Percentiles rank a stretch among this genome's conserved stretches.
These are phyloP conservation scores for Hemicrepidius hirtus DNA, from an alignment of 2,888 invertebrate species.

Conservation along the genomic window DNA sequence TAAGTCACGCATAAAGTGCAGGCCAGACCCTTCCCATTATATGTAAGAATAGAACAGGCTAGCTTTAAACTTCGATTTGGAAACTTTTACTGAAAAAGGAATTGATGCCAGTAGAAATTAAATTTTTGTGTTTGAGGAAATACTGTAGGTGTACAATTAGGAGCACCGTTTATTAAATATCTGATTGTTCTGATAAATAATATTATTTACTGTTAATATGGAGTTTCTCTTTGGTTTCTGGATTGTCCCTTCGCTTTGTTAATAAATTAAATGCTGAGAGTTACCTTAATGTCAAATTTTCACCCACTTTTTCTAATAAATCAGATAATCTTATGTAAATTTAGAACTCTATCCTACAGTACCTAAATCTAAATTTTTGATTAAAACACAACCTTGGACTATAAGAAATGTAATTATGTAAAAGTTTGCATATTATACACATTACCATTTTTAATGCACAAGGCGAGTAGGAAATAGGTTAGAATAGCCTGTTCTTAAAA, in stretches of 20 bases:
- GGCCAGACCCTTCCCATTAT: neutral
- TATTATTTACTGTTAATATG: too few species aligned
- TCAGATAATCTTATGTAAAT: conserved; percentile 20
- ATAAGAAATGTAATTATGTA: conserved; percentile 2
- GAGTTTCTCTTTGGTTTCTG: neutral
- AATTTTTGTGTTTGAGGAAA: conserved; percentile 13
- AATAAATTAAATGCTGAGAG: too few species aligned
- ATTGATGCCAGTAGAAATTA: conserved; percentile 12
- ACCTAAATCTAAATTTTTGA: neutral
- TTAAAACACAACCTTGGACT: conserved; percentile 10
- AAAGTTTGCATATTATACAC: conserved; percentile 8
- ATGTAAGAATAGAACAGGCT: too few species aligned
- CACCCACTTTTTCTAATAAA: conserved; percentile 23
- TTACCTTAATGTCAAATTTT: conserved; percentile 25
- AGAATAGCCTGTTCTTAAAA: neutral
- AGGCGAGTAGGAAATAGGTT: conserved; percentile 3
- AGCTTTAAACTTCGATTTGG: too few species aligned
- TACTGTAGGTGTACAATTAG: too few species aligned
- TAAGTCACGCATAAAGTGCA: conserved; percentile 35
- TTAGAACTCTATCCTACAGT: conserved; percentile 2
- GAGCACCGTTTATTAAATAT: neutral
- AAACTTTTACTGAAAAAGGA: neutral
- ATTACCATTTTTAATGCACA: conserved; percentile 23
- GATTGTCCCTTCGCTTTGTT: too few species aligned
- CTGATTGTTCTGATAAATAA: too few species aligned